Base-by-base conservation (phyloP, 1,140 invertebrate genomes). In the Drosophila micromelanica region DNA sequence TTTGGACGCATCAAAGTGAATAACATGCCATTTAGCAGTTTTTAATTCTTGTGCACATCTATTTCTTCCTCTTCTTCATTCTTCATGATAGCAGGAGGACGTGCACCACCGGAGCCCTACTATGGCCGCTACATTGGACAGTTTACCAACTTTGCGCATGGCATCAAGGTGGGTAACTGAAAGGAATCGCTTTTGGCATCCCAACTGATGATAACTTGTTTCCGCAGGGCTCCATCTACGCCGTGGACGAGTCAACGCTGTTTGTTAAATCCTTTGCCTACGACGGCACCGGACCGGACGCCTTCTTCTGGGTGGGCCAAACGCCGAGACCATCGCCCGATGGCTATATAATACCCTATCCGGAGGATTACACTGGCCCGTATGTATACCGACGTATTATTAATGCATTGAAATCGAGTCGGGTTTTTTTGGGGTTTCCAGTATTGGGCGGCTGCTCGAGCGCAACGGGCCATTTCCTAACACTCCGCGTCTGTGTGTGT, bases 241-340 rank as follows among this genome's bases (percentile, higher is more conserved):
- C 96, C 0, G 96, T 98, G 2, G 97, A 98, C 84, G 97, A 98
- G 80, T 95, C 94, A 73, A 97, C 96, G 15, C 93, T 98, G 59
- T 98, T 96, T 92, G 95, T 98, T 65, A 96, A 96, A 85, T 95
- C 95, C 38, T 98, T 98, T 91, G 95, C 93, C 4, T 98, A 98
- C 85, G 97, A 98, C 84, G 97, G 97, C 35, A 96, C 94, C 6
- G 96, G 95, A 13, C 96, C 96, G 52, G 96, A 96, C 91, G 96
- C 96, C 3, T 97, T 95, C 92, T 98, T 98, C 93, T 98, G 96
- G 97, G 95, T 96, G 17, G 97, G 97, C 2, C 96, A 96, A 81
- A 95, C 95, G 2, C 92, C 94, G 0, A 93, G 94, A 51, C 97
- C 97, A 1, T 95, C 94, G 68, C 96, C 96, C 4, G 95, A 96